phyloP scores from a whole-genome alignment of 2,113 vertebrate genomes.

The Sterna hirundo region DNA sequence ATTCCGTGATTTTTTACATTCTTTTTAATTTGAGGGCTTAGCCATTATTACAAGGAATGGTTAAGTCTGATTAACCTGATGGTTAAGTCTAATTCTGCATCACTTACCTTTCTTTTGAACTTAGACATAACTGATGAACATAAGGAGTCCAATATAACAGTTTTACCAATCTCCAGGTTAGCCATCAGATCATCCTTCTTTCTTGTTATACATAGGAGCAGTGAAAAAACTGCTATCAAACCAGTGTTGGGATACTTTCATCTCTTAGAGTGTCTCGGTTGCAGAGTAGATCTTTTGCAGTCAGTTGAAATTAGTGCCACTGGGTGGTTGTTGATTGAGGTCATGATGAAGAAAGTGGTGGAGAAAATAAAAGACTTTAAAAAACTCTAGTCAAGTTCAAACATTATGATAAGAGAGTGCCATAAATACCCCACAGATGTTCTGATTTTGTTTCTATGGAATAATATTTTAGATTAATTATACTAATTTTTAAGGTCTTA shows the following conservation, averaged over 20 bases:
- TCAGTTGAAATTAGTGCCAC: neutral
- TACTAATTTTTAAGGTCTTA: neutral
- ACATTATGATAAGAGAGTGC: accelerated
- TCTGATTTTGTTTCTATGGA: neutral
- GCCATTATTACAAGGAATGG: neutral
- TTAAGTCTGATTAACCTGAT: too few species aligned
- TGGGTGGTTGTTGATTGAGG: neutral
- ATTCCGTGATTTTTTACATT: neutral
- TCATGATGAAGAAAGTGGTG: neutral
- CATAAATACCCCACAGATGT: neutral
- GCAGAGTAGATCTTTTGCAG: neutral
- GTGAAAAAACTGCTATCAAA: neutral
- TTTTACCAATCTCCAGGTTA: neutral
- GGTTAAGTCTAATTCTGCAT: neutral
- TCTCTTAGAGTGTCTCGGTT: neutral
- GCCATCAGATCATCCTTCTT: neutral
- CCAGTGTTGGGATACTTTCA: accelerated
- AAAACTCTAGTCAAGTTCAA: neutral
- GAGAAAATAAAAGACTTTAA: neutral
- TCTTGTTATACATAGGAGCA: neutral
- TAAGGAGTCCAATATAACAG: neutral
- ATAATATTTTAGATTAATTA: neutral
- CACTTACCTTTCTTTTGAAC: neutral
- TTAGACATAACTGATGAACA: neutral
- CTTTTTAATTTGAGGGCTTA: neutral